phyloP scores from a whole-genome alignment of 1,140 invertebrate species.

The Hesperophylax magnus region DNA sequence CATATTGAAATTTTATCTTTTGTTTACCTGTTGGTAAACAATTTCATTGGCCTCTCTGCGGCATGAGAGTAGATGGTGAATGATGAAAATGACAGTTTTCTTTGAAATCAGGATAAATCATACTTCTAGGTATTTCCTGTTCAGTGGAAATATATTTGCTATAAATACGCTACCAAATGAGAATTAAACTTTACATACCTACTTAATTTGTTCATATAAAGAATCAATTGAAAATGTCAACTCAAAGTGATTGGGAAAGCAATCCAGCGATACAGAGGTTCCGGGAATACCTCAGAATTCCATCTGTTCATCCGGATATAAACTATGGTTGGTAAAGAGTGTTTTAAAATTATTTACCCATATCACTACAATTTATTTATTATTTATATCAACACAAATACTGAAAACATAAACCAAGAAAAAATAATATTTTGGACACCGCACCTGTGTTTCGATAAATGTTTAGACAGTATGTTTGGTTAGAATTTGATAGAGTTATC shows the following conservation, averaged over 20 bases:
- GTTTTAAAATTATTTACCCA: background rate
- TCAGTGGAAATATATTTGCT: too few relatives aligned
- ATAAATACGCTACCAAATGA: too few relatives aligned
- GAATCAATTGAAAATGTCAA: conserved; percentile 7
- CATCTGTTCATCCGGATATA: conserved; percentile 85
- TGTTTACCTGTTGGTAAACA: too few relatives aligned
- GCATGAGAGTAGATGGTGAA: too few relatives aligned
- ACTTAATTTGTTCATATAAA: too few relatives aligned
- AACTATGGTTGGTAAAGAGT: conserved; percentile 78
- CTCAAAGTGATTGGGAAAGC: conserved; percentile 62
- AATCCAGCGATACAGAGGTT: conserved; percentile 79
- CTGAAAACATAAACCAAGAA: background rate
- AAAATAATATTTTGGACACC: background rate
- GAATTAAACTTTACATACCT: too few relatives aligned
- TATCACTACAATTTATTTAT: background rate
- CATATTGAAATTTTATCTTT: too few relatives aligned
- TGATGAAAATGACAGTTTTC: too few relatives aligned
- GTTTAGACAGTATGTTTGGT: background rate
- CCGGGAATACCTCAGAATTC: conserved; percentile 83
- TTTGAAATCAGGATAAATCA: too few relatives aligned
- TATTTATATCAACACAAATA: background rate
- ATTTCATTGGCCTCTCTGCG: too few relatives aligned
- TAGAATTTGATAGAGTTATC: too few relatives aligned
- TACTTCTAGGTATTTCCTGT: too few relatives aligned
- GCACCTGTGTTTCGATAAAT: background rate